Evolutionary conservation across 1,140 invertebrate genomes (phyloP), one percentile per base, ranked within the genome.

Genomic region (Anastatus disparis): DNA sequence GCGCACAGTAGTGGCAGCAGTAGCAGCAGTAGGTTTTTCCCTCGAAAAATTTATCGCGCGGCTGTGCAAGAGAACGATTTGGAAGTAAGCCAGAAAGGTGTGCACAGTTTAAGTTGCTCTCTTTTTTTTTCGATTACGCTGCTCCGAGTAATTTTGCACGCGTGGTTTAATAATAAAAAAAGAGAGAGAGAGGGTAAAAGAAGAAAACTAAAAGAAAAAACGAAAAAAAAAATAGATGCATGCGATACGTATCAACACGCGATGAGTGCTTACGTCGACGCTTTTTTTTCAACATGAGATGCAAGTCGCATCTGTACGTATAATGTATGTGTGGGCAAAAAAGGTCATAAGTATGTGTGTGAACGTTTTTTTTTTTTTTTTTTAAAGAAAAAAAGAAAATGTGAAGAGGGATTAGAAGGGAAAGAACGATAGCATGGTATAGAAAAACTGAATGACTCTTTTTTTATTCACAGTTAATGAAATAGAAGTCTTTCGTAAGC

Each of bases 111-210:
- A 35, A 35, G 48, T 27, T n/a, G n/a, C n/a, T n/a, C n/a, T n/a
- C n/a, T n/a, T n/a, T n/a, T n/a, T 44, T 55, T 31, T 42, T 55
- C 63, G 50, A 42, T 65, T 52, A 66, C 63, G 44, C 52, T 27
- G 38, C 24, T n/a, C 15, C 24, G 24, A 40, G 46, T 52, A 64
- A 64, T 64, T 50, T 52, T 31, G 15, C 2, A n/a, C n/a, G 20
- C 62, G 31, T n/a, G 53, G 31, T 17, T 24, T n/a, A n/a, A 35
- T 27, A 27, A 59, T 42, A 35, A 52, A 48, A 50, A 52, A 63
- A 15, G 27, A 20, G 53, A 9, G 50, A 13, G 50, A 27, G 31
- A 35, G 31, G 31, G 31, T 4, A n/a, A 35, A 10, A 10, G 31
- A 35, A 35, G 31, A 10, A 10, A 10, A n/a, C n/a, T n/a, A n/a